A percentile compares a stretch with the other conserved stretches of the same genome.
Evolutionary conservation across 2,888 invertebrate species (phyloP).

Genomic region (Apotomis turbidana): DNA sequence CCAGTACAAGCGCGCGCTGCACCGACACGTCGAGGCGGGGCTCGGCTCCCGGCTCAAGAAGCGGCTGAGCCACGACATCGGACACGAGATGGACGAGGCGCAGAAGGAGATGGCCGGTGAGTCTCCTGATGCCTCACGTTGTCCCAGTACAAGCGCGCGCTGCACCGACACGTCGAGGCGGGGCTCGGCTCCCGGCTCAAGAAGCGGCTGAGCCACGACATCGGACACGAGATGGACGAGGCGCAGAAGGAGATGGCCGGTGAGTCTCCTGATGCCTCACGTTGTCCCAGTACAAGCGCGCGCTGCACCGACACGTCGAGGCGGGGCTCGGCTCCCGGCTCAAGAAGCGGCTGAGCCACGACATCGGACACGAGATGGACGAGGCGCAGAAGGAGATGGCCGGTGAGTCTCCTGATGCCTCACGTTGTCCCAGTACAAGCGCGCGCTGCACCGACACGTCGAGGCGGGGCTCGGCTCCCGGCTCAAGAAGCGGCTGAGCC

Average conservation of each 20-base stretch:
- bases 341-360: constrained; percentile 92
- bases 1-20: constrained; percentile 96
- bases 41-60: constrained; percentile 93
- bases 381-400: constrained; percentile 96
- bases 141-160: constrained; percentile 93
- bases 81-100: constrained; percentile 94
- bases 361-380: constrained; percentile 95
- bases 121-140: constrained; percentile 52
- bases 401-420: constrained; percentile 63
- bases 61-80: constrained; percentile 93
- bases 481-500: constrained; percentile 92
- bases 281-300: constrained; percentile 91
- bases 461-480: constrained; percentile 94
- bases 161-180: constrained; percentile 95
- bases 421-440: constrained; percentile 89
- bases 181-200: constrained; percentile 94
- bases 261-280: constrained; percentile 57
- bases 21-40: constrained; percentile 94
- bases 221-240: constrained; percentile 95
- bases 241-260: constrained; percentile 96
- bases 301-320: constrained; percentile 96
- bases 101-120: constrained; percentile 95
- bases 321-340: constrained; percentile 93
- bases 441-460: constrained; percentile 95
- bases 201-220: constrained; percentile 92